Evolutionary conservation across 2,888 invertebrate species (phyloP).

Genomic region (Tromatobia lineatoria): DNA sequence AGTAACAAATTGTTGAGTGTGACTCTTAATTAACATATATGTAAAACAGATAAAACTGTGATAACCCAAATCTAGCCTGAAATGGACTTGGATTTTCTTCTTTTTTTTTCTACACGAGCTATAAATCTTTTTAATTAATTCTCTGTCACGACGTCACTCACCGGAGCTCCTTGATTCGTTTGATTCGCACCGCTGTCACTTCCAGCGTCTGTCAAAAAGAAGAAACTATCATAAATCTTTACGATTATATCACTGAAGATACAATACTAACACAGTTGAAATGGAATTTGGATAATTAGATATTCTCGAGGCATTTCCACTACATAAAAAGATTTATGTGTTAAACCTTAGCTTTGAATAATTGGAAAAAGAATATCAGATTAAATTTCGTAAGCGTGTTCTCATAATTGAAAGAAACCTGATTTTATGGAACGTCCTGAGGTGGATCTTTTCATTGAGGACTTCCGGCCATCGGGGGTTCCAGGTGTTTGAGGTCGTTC

Average conservation of each 20-base stretch:
- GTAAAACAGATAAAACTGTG: not conserved
- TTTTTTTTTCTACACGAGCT: constrained; percentile 3
- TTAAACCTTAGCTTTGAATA: not conserved
- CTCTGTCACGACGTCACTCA: constrained; percentile 86
- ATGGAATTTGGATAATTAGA: not conserved
- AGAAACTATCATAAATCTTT: constrained; percentile 15
- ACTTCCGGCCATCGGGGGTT: constrained; percentile 57
- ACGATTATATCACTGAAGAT: not conserved
- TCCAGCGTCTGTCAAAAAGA: constrained; percentile 90
- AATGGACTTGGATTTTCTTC: not conserved
- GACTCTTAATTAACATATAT: not conserved
- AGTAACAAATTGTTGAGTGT: constrained; percentile 47
- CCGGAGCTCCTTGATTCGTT: constrained; percentile 91
- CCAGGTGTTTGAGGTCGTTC: constrained; percentile 55
- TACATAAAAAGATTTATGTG: not conserved
- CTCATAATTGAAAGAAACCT: constrained; percentile 63
- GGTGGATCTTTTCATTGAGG: constrained; percentile 64
- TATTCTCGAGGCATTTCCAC: constrained; percentile 59
- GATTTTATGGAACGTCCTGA: constrained; percentile 70
- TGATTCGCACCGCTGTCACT: constrained; percentile 94
- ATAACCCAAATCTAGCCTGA: not conserved
- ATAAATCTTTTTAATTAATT: constrained; percentile 29
- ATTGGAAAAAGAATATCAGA: not conserved
- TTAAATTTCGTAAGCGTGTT: constrained; percentile 3
- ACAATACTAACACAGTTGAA: not conserved